Evolutionary conservation across 2,888 invertebrate species (phyloP), one percentile per base, ranked within the genome.

Genomic region (Dasypogon diadema): DNA sequence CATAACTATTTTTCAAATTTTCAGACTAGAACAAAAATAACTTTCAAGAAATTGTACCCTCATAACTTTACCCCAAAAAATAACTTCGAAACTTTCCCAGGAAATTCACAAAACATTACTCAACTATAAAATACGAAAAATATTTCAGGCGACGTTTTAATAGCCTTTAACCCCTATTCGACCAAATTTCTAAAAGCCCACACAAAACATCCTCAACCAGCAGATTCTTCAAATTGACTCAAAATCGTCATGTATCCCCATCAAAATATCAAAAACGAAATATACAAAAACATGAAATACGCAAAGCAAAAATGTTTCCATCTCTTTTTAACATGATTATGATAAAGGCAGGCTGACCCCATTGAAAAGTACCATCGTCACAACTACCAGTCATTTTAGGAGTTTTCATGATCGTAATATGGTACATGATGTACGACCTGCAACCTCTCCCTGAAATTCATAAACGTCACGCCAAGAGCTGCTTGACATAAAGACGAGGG

Each of bases 401-500:
- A 18, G n/a, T 70, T 26, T 6, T 51, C 24, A 24, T 26, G 54
- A 54, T 54, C 30, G 18, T 34, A 51, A 54, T 54, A 5, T 54
- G 30, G 0, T 30, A 14, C 54, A 70, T 70, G 70, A 70, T 70
- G 54, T 14, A 54, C 54, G 70, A 70, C 30, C 70, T 21, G 18
- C 34, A 26, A 37, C 18, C n/a, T 70, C 70, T 51, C 34, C 16
- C 10, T 46, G 18, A 30, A 34, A 54, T 70, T 26, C 70, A 60
- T 63, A 30, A 56, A 70, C 63, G 34, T 26, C 51, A 30, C 54
- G 55, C 30, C 46, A 51, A 72, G 63, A 63, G 63, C 77, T 78
- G 80, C 78, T 79, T 78, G 82, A 79, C 82, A 82, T 80, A 55
- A 79, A 48, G 55, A 46, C 77, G 14, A 26, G 54, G 70, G 54